Evolutionary conservation across 2,113 vertebrate species (phyloP).

Genomic region (Nothoprocta perdicaria): DNA sequence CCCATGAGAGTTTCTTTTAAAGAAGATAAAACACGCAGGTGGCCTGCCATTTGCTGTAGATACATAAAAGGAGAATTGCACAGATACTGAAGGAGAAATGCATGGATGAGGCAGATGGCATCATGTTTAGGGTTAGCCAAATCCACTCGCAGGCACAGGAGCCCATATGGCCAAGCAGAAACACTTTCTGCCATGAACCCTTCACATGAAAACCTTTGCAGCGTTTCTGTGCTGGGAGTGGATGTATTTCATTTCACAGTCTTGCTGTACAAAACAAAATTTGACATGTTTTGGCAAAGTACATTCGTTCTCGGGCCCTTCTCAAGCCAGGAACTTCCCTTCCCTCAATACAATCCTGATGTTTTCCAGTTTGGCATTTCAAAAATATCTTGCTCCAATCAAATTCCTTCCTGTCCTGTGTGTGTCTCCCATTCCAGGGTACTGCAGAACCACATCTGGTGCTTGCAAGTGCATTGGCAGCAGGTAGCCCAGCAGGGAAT

Average conservation of each 20-base stretch:
- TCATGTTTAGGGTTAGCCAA: slow-evolving; percentile 57
- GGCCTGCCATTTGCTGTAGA: slow-evolving; percentile 57
- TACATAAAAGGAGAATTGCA: slow-evolving; percentile 39
- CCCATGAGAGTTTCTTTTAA: background rate
- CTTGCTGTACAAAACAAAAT: background rate
- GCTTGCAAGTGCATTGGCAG: background rate
- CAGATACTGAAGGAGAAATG: slow-evolving; percentile 22
- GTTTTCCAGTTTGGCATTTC: background rate
- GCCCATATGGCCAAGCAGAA: slow-evolving; percentile 51
- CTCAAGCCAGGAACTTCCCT: background rate
- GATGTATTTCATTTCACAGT: background rate
- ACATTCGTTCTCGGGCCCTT: background rate
- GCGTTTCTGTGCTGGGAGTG: background rate
- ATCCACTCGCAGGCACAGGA: slow-evolving; percentile 36
- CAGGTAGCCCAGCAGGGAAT: background rate
- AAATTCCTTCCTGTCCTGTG: background rate
- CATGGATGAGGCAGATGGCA: slow-evolving; percentile 49
- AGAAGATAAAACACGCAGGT: background rate
- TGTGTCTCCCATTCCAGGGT: background rate
- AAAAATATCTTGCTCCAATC: background rate
- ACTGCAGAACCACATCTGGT: background rate
- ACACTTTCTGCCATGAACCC: slow-evolving; percentile 41
- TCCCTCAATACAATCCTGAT: background rate
- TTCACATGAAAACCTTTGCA: background rate
- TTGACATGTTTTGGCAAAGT: background rate